Base-by-base conservation (phyloP, 2,797 vertebrate genomes). In the Scyliorhinus canicula region DNA sequence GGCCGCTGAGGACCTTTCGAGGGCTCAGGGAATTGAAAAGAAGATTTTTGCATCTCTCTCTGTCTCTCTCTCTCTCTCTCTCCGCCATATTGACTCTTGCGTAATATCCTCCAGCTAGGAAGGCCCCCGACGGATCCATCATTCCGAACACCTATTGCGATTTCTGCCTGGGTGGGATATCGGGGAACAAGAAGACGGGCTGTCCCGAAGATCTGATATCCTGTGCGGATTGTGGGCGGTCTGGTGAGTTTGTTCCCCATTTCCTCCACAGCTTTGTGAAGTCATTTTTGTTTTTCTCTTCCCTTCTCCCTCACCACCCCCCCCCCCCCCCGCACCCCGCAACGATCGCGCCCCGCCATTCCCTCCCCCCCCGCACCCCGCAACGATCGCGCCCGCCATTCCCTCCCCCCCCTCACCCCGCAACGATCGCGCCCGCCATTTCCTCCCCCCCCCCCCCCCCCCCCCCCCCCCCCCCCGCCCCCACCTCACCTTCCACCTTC, bases 181-280 rank as follows among this genome's bases (percentile, higher is more conserved):
- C 93, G 0, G 93, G 67, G 24, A 94, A 94, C 95, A 99, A 98
- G 97, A 99, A 99, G 97, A 99, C 98, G 0, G 98, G 98, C 95
- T 99, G 98, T 97, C 98, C 98, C 0, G 98, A 99, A 97, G 98
- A 99, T 97, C 98, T 99, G 95, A 99, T 99, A 96, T 99, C 98
- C 96, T 99, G 98, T 96, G 98, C 98, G 4, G 98, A 99, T 97
- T 99, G 98, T 95, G 98, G 98, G 95, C 98, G 98, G 96, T 99
- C 98, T 97, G 98, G 98, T 99, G 97, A 97, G 88, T 91, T 44
- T 65, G 21, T 24, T 47, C 79, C 79, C 40, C 79, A 26, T 82
- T 82, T 82, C 47, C 40, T 26, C 19, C 40, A 24, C 16, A 65
- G 14, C 86, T n/a, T 86, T 60, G 52, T 19, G 52, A 88, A 60